Evolutionary conservation across 2,797 vertebrate genomes (phyloP).

Genomic region (Falco concolor): DNA sequence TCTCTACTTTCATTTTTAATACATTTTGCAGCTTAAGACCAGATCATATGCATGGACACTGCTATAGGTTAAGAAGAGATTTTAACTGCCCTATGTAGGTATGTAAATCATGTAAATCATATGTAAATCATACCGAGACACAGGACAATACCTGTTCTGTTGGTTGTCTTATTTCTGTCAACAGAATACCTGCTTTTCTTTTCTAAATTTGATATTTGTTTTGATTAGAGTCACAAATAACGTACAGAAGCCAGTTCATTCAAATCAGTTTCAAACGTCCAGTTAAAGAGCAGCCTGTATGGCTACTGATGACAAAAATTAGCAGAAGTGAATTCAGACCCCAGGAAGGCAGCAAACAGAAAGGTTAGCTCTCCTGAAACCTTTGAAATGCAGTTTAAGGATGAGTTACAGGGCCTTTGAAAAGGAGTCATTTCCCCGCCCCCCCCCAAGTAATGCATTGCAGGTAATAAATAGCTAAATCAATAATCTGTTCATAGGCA

Average conservation of each 20-base stretch:
- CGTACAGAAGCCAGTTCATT: not conserved
- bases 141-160: not conserved
- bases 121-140: not conserved
- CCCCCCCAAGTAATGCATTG: not conserved
- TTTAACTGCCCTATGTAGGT: not conserved
- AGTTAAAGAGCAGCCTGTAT: not conserved
- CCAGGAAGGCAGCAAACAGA: not conserved
- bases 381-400: not conserved
- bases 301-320: not conserved
- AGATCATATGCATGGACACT: not conserved
- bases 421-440: not conserved
- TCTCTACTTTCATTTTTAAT: not conserved
- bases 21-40: not conserved
- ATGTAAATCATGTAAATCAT: not conserved
- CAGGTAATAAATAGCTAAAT: conserved; percentile 28
- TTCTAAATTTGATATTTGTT: not conserved
- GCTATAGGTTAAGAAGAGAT: not conserved
- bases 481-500: conserved; percentile 27
- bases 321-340: not conserved
- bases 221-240: not conserved
- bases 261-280: not conserved
- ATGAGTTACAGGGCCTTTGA: not conserved
- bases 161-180: not conserved
- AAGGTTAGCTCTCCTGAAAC: not conserved
- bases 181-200: not conserved